These are phyloP conservation scores for Neopelma chrysocephalum DNA, from an alignment of 2,797 vertebrate genomes.

Conservation along the genomic window DNA sequence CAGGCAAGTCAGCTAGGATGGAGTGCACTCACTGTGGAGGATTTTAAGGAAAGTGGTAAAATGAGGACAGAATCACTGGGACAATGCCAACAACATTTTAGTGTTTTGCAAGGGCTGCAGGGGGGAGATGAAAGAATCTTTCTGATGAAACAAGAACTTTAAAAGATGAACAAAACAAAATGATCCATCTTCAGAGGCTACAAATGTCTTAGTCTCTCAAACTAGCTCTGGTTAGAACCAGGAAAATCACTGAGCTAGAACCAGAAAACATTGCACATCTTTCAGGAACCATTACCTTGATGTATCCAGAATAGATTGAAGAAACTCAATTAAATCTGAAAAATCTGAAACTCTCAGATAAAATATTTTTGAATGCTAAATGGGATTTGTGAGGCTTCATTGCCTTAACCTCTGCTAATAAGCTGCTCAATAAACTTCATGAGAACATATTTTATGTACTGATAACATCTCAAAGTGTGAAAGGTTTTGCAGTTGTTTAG, in stretches of 20 bases:
- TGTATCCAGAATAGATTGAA: not conserved
- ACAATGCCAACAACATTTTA: rapidly evolving
- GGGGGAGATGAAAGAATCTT: not conserved
- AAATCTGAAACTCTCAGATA: conserved; percentile 12
- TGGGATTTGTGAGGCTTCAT: conserved; percentile 24
- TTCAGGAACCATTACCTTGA: not conserved
- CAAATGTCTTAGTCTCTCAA: not conserved
- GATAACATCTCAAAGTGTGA: conserved; percentile 47
- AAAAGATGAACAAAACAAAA: not conserved
- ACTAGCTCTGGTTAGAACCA: not conserved
- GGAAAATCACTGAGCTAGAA: not conserved
- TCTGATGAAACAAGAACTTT: not conserved
- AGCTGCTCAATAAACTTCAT: conserved; percentile 57
- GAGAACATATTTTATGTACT: conserved; percentile 45
- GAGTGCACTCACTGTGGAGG: not conserved
- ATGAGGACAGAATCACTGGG: not conserved
- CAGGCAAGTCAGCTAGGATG: not conserved
- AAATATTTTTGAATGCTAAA: conserved; percentile 47
- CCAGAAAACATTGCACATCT: not conserved
- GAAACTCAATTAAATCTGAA: conserved; percentile 19
- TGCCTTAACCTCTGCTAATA: conserved; percentile 46
- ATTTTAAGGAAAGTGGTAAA: not conserved
- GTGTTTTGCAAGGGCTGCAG: not conserved
- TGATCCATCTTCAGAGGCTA: not conserved
- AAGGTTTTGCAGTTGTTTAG: conserved; percentile 57